phyloP scores from a whole-genome alignment of 2,888 invertebrate species.

The Cremastinae sp. region DNA sequence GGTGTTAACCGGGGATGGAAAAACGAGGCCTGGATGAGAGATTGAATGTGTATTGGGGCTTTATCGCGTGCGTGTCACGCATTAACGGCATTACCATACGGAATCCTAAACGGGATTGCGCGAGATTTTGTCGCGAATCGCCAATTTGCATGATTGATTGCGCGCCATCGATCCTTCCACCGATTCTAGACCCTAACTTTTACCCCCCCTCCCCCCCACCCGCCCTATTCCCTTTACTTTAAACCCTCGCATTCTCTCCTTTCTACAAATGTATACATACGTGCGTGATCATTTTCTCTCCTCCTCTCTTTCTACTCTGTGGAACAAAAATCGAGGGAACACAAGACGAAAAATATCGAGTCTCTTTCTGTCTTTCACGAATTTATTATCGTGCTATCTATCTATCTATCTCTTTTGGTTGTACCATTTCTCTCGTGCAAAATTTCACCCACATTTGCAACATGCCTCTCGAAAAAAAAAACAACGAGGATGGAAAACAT shows the following conservation, averaged over 20 bases:
- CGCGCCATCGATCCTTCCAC: constrained; percentile 64
- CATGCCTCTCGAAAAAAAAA: background rate
- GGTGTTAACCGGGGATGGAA: constrained; percentile 26
- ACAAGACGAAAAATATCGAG: background rate
- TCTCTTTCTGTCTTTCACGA: constrained; percentile 13
- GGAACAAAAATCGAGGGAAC: constrained; percentile 3
- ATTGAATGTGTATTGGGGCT: constrained; percentile 50
- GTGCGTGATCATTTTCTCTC: background rate
- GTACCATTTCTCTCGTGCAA: constrained; percentile 9
- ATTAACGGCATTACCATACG: constrained; percentile 76
- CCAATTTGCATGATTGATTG: constrained; percentile 78
- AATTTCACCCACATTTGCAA: background rate
- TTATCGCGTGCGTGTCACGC: constrained; percentile 66
- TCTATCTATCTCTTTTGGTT: constrained; percentile 7
- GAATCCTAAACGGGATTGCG: constrained; percentile 71
- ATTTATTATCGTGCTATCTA: constrained; percentile 48
- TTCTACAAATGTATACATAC: background rate
- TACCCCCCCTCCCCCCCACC: background rate
- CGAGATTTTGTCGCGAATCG: constrained; percentile 73
- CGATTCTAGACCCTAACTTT: constrained; percentile 43
- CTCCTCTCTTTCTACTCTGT: constrained; percentile 22
- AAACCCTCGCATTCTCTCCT: constrained; percentile 13
- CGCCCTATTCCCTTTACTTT: constrained; percentile 23
- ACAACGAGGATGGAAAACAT: background rate
- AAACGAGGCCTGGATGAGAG: constrained; percentile 21